These are phyloP conservation scores for Betta splendens DNA, from an alignment of 2,797 vertebrate species.

Conservation along the genomic window DNA sequence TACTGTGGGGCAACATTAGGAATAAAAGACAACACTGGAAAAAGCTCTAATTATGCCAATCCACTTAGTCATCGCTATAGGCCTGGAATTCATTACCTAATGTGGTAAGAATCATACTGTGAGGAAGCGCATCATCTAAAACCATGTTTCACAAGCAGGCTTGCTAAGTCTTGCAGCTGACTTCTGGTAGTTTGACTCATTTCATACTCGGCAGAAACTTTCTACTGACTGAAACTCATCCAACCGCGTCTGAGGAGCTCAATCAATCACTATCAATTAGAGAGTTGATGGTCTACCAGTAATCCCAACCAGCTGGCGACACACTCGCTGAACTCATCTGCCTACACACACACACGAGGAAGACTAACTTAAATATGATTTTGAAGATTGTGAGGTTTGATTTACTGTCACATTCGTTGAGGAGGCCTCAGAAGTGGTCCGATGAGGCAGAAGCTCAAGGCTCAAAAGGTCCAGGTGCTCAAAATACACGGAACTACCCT, in stretches of 20 bases:
- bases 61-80: slow-evolving; percentile 4
- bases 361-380: slow-evolving; percentile 9
- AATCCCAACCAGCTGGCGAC: slow-evolving; percentile 66
- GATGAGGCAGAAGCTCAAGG: slow-evolving; percentile 27
- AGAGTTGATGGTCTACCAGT: slow-evolving; percentile 50
- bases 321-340: slow-evolving; percentile 34
- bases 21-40: not conserved
- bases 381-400: slow-evolving; percentile 13
- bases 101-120: slow-evolving; percentile 20
- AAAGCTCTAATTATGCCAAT: not conserved
- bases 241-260: slow-evolving; percentile 50
- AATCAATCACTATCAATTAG: slow-evolving; percentile 75
- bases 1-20: not conserved
- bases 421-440: slow-evolving; percentile 22
- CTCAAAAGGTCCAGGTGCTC: slow-evolving; percentile 33
- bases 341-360: slow-evolving; percentile 10
- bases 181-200: slow-evolving; percentile 35
- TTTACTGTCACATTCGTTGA: slow-evolving; percentile 18
- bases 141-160: slow-evolving; percentile 35
- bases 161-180: slow-evolving; percentile 31
- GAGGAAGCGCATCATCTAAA: slow-evolving; percentile 4
- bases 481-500: slow-evolving; percentile 20
- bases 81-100: slow-evolving; percentile 16
- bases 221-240: slow-evolving; percentile 30
- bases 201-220: slow-evolving; percentile 34